A percentile compares a stretch with the other conserved stretches of the same genome.
Conservation (phyloP, 2,797 vertebrate genomes). For the Perodicticus potto region DNA sequence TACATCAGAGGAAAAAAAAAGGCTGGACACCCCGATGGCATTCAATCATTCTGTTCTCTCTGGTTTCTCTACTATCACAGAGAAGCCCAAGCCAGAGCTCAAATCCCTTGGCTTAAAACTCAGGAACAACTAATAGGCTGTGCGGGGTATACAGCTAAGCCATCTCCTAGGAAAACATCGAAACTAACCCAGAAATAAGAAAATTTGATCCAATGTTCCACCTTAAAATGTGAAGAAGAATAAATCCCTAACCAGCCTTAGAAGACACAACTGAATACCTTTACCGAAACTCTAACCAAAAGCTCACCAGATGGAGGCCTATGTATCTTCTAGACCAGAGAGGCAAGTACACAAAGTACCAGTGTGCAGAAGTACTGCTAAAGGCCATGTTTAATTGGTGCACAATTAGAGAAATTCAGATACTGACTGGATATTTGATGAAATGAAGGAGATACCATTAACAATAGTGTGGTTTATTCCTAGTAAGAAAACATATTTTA, state of each 20-base stretch:
- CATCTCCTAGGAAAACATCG: slow-evolving; percentile 3
- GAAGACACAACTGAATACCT: background rate
- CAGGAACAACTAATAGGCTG: slow-evolving; percentile 17
- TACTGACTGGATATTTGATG: background rate
- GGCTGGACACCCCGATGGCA: background rate
- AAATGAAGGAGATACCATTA: slow-evolving; percentile 29
- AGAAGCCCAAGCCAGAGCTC: background rate
- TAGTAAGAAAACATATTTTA: slow-evolving; percentile 1
- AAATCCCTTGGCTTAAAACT: slow-evolving; percentile 33
- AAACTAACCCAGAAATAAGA: slow-evolving; percentile 25
- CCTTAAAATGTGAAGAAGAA: background rate
- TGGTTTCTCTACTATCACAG: background rate
- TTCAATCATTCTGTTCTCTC: background rate
- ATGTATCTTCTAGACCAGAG: background rate
- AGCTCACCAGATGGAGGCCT: background rate
- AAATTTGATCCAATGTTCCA: background rate
- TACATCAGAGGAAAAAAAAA: too few species aligned
- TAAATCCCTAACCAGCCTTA: background rate
- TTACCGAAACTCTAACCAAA: slow-evolving; percentile 12
- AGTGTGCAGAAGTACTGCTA: background rate
- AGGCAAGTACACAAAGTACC: background rate
- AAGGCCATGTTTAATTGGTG: background rate
- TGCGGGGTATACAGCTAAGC: background rate
- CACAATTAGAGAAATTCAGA: slow-evolving; percentile 29
- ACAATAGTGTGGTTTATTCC: background rate